phyloP scores from a whole-genome alignment of 2,888 invertebrate genomes.

The Tetheella fluctuosa region DNA sequence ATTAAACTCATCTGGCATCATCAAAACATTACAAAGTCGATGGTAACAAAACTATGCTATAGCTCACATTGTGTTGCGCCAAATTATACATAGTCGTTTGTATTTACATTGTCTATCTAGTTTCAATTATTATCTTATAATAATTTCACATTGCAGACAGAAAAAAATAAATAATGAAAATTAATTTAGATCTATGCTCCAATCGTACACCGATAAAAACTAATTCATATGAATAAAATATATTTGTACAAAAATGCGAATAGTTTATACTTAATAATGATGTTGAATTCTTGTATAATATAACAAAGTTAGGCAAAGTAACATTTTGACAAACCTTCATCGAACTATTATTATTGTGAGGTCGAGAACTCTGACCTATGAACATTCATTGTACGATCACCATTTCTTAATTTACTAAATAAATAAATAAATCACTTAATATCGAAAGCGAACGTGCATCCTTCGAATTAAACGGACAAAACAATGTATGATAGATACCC shows the following conservation, averaged over 20 bases:
- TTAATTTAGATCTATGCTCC: slow-evolving; percentile 24
- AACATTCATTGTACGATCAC: slow-evolving; percentile 43
- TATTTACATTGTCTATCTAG: slow-evolving; percentile 39
- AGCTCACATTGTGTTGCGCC: slow-evolving; percentile 33
- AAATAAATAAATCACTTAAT: slow-evolving; percentile 63
- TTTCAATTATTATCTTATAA: slow-evolving; percentile 8
- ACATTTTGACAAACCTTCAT: not conserved
- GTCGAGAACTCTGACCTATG: too few species aligned
- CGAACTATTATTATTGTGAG: too few species aligned
- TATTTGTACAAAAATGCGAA: slow-evolving; percentile 2
- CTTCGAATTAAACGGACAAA: slow-evolving; percentile 42
- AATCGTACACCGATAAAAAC: slow-evolving; percentile 9
- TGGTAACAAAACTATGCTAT: slow-evolving; percentile 44
- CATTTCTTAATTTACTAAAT: slow-evolving; percentile 55
- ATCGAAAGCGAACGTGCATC: slow-evolving; percentile 33
- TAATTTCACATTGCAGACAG: not conserved
- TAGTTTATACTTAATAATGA: not conserved
- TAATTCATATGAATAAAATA: not conserved
- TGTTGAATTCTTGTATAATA: not conserved
- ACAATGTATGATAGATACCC: slow-evolving; percentile 18
- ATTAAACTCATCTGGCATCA: slow-evolving; percentile 64
- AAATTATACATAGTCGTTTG: slow-evolving; percentile 32
- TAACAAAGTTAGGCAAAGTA: not conserved
- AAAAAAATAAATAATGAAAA: slow-evolving; percentile 12
- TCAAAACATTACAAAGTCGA: slow-evolving; percentile 50